Evolutionary conservation across 2,113 vertebrate species (phyloP).

Genomic region (Puma concolor): DNA sequence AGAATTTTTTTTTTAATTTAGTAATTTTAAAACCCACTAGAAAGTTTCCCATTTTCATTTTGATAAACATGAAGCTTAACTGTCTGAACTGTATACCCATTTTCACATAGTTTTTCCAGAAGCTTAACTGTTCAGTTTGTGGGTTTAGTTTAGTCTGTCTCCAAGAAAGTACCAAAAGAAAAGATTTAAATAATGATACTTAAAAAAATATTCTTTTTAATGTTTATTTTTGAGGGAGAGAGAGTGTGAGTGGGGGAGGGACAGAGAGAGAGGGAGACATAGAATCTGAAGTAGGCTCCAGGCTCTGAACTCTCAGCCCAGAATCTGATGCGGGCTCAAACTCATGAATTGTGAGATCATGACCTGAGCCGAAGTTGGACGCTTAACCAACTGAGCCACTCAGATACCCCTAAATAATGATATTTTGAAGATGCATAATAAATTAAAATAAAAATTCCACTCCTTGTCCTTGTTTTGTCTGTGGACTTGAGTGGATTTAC

Average conservation of each 20-base stretch:
- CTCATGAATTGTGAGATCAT: no score
- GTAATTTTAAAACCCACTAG: not conserved
- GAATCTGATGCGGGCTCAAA: no score
- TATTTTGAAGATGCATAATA: not conserved
- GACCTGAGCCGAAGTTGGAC: no score
- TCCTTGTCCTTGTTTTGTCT: not conserved
- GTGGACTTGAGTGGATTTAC: not conserved
- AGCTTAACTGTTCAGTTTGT: not conserved
- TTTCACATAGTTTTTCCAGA: not conserved
- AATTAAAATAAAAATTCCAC: not conserved
- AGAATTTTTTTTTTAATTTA: not conserved
- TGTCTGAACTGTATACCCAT: not conserved
- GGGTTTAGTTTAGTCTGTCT: slow-evolving; percentile 22
- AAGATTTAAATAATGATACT: not conserved
- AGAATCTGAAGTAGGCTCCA: no score
- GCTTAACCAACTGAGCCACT: no score
- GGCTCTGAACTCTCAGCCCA: no score
- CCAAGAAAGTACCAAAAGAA: not conserved
- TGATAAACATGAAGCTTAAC: not conserved
- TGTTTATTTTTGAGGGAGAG: no score
- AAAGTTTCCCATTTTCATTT: slow-evolving; percentile 5
- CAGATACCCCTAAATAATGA: not conserved
- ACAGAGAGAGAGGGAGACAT: no score
- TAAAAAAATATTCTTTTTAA: not conserved
- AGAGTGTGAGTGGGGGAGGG: no score